Conservation (phyloP, 2,888 invertebrate genomes). For the Metallyticus violacea region DNA sequence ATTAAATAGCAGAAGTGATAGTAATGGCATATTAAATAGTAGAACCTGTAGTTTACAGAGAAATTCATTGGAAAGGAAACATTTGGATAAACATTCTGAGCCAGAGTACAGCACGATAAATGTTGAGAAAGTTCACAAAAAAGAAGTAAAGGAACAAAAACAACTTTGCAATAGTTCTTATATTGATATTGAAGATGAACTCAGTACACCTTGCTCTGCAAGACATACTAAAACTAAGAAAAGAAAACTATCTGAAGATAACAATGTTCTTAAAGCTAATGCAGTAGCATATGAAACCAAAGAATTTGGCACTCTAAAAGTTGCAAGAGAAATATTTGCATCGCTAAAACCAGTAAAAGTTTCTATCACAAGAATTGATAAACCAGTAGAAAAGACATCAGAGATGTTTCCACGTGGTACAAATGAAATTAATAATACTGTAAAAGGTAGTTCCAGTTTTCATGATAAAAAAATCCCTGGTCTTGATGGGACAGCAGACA, state of each 20-base stretch:
- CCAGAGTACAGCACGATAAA: background rate
- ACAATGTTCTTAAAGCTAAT: background rate
- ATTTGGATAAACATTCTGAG: background rate
- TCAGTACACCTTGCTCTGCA: background rate
- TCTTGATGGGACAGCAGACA: slow-evolving; percentile 11
- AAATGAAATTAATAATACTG: background rate
- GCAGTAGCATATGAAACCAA: background rate
- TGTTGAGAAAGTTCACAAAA: background rate
- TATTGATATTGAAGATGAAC: background rate
- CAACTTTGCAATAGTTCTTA: background rate
- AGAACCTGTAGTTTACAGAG: background rate
- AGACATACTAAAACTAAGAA: background rate
- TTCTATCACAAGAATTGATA: background rate
- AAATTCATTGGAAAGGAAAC: background rate
- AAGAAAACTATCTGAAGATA: background rate
- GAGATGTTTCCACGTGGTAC: background rate
- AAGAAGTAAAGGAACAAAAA: background rate
- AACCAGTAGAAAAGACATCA: too few species aligned
- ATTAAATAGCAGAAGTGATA: background rate
- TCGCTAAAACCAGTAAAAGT: background rate
- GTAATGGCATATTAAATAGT: background rate
- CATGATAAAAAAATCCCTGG: background rate
- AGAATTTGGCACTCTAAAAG: background rate
- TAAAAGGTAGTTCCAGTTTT: too few species aligned
- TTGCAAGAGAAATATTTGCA: background rate